phyloP scores from a whole-genome alignment of 2,113 vertebrate genomes.

The Thryonomys swinderianus region DNA sequence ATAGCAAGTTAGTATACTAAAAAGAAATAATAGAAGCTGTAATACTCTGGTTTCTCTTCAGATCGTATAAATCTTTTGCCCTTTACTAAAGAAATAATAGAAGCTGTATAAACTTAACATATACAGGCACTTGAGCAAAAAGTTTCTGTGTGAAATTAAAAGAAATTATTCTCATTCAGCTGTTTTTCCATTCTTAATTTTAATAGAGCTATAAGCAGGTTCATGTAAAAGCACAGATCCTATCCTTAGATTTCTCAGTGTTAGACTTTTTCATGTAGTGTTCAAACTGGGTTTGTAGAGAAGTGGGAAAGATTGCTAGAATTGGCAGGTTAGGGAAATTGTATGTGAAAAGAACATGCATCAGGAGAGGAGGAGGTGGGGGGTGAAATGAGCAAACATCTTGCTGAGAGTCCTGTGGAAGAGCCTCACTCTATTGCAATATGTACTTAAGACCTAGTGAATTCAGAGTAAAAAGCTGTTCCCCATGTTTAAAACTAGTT shows the following conservation, averaged over 20 bases:
- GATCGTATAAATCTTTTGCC: too few species aligned
- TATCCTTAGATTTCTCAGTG: not conserved
- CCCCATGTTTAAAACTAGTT: not conserved
- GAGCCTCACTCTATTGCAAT: fast-evolving
- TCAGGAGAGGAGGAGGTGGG: not conserved
- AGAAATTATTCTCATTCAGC: not conserved
- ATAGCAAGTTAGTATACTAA: not conserved
- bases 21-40: not conserved
- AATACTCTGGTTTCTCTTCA: too few species aligned
- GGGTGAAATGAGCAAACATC: not conserved
- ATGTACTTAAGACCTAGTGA: not conserved
- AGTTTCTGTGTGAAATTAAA: not conserved
- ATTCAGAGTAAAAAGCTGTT: not conserved
- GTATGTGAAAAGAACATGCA: not conserved
- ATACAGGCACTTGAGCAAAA: not conserved
- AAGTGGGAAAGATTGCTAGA: not conserved
- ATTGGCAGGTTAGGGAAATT: not conserved
- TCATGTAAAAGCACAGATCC: not conserved
- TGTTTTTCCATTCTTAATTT: not conserved
- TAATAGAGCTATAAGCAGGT: not conserved
- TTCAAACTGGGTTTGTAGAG: constrained; percentile 2
- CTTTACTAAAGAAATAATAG: not conserved
- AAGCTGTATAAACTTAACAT: not conserved
- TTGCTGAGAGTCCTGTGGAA: fast-evolving
- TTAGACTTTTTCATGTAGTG: not conserved